Base-by-base conservation (phyloP, 2,113 vertebrate species). In the Lamprotornis superbus region DNA sequence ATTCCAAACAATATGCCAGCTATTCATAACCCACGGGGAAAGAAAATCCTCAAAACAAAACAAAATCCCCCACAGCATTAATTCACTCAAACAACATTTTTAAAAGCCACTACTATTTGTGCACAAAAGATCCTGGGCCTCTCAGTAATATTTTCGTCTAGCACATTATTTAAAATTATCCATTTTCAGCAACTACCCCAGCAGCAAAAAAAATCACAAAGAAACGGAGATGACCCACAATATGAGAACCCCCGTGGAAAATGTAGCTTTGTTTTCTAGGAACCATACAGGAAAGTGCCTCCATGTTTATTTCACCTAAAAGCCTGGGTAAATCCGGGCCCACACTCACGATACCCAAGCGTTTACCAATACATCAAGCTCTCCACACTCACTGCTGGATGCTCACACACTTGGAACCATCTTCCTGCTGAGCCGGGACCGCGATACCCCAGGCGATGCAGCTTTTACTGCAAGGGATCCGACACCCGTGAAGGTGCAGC, bases 1-100 rank as follows among this genome's bases (percentile, higher is more conserved):
- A 88, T 55, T 56, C 71, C 80, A 89, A 94, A 96, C 87, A 91
- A 94, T 94, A 95, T 75, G 11, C 27, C 63, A 89, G 67, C 61
- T 81, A 71, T 69, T 86, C 71, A 37, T n/a, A 91, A 84, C 5
- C 37, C 55, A 55, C 1, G 35, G 40, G 33, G 23, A 46, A 91
- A 74, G 20, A 64, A 83, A 94, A 77, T 7, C 25, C 47, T 3
- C n/a, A 25, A 39, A 80, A 39, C 12, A 20, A 31, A 33, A 33
- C 30, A 55, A 55, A 55, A 11, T 21, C 8, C 22, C 7, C 0
- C 9, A 28, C 10, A 12, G 22, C 59, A 87, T 92, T n/a, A n/a
- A 88, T 89, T 71, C 39, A 78, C 39, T 10, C 47, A 30, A 79
- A 44, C 8, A 93, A n/a, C 7, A 22, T 83, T 92, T 57, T 21